Evolutionary conservation across 1,140 invertebrate species (phyloP), one percentile per base, ranked within the genome.

Genomic region (Aplysia californica): DNA sequence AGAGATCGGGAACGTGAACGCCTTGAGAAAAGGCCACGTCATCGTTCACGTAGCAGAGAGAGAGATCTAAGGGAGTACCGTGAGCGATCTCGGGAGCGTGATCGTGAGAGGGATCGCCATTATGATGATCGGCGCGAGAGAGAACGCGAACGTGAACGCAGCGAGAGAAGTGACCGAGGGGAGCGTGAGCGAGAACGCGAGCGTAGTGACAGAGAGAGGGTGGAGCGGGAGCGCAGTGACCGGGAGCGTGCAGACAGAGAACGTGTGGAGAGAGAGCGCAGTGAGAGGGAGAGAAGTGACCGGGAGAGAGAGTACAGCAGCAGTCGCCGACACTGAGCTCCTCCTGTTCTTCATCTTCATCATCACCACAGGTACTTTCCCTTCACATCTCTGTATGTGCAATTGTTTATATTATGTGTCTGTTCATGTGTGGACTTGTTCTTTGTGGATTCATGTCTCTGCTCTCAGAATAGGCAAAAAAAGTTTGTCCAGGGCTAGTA

Each of bases 101-200:
- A 85, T 21, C 80, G 86, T 41, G 87, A 88, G 79, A 79, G 90
- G 3, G 89, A 90, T 6, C 75, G 89, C 10, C 88, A 89, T 66
- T 88, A 88, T 61, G 72, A 75, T 10, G 72, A 75, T 44, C 59
- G 72, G 18, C 77, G 93, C 44, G 93, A 93, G 73, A 91, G 95
- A 72, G 94, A 93, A 82, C 92, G 95, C 55, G 94, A 94, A 31
- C 88, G 93, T 68, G 91, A 92, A 70, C 84, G 90, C 18, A 92
- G 71, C 79, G 86, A 76, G 80, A 82, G 69, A 79, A 91, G 36
- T 79, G 90, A 61, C 89, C 88, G 85, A 89, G 59, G 67, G 79
- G 31, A 81, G 88, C 44, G 89, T 90, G 21, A 80, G 90, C 21
- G 88, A 90, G 86, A 87, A 36, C 56, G 85, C 20, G 84, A 86